Base-by-base conservation (phyloP, 2,888 invertebrate genomes). In the Rotaria magnacalcarata region DNA sequence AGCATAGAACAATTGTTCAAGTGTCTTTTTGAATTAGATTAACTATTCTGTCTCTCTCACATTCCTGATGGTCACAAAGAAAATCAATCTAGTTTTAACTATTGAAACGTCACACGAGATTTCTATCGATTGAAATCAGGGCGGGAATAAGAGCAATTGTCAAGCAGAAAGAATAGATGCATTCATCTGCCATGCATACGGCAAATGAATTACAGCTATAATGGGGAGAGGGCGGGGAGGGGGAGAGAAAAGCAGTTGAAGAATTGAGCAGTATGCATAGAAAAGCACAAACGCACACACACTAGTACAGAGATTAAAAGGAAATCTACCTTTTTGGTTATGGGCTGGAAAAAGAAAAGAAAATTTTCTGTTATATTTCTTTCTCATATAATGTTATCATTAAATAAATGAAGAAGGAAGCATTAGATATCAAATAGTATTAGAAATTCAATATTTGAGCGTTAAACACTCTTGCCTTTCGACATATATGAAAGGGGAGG, bases 31-130 rank as follows among this genome's bases (percentile, higher is more conserved):
- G 27, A 67, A 67, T 67, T 67, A 67, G 34, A 67, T 67, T 67
- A 34, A 67, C 27, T 67, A 67, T 11, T 67, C 24, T 67, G 10
- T 27, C 16, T 34, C 54, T 21, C 54, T 67, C 34, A 34, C 67
- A 67, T 67, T 67, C 67, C 41, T 67, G 27, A 67, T 67, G 34
- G 27, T 41, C 14, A 67, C 67, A 67, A 27, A 34, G 34, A 67
- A 67, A 67, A 67, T 67, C 67, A 67, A 67, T 67, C 67, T 67
- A 67, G 34, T 67, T 67, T 67, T 16, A 41, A 67, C 67, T 67
- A 67, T 41, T 67, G 34, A 67, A 67, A 67, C 34, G 67, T 67
- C 67, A 67, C 67, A 67, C 19, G 41, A 67, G 67, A 67, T 67
- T 67, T 34, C 67, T 67, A 67, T 67, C 67, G 34, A 67, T 67